These are phyloP conservation scores for Syrmaticus mikado DNA, from an alignment of 2,113 vertebrate genomes.

Conservation along the genomic window DNA sequence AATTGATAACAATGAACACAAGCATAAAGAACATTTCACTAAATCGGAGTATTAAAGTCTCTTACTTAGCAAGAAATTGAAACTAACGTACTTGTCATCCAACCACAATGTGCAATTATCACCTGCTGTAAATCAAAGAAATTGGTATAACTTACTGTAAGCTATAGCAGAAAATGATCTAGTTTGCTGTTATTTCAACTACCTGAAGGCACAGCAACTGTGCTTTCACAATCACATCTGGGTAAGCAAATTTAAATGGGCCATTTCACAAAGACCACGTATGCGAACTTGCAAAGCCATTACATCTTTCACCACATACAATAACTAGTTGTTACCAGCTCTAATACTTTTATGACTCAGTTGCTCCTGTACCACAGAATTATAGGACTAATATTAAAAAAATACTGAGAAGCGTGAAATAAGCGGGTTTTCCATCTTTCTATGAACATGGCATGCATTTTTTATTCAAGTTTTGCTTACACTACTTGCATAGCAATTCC, in stretches of 20 bases:
- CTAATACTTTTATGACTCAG: background rate
- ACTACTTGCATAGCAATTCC: background rate
- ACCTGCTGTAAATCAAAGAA: background rate
- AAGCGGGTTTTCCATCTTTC: background rate
- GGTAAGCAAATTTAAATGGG: background rate
- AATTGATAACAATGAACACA: background rate
- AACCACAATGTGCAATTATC: background rate
- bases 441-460: background rate
- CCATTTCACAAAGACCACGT: background rate
- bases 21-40: background rate
- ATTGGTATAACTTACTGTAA: background rate
- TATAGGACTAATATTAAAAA: background rate
- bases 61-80: background rate
- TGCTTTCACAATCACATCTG: background rate
- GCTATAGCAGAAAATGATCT: background rate
- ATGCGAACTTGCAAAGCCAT: background rate
- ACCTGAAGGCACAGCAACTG: background rate
- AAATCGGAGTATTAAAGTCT: background rate
- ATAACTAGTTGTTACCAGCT: background rate
- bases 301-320: accelerated
- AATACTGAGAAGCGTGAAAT: background rate
- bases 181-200: background rate
- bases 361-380: background rate
- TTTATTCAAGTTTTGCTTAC: background rate
- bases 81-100: background rate